These are phyloP conservation scores for Paguma larvata DNA, from an alignment of 2,797 vertebrate species.

Conservation along the genomic window DNA sequence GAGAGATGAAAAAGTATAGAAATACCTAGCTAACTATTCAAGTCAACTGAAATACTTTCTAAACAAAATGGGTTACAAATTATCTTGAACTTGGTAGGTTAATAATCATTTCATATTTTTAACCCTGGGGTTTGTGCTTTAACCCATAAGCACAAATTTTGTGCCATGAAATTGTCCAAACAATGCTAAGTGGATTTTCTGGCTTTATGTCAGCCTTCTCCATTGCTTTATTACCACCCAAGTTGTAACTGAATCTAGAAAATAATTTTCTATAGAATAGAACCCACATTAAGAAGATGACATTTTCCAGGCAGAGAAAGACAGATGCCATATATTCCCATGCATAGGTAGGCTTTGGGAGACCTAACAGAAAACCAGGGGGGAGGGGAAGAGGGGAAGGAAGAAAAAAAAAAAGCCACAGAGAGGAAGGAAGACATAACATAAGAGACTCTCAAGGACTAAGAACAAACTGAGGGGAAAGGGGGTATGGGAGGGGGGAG, in stretches of 20 bases:
- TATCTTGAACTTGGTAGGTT: neutral
- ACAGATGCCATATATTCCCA: no score
- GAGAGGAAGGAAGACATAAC: no score
- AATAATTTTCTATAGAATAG: neutral
- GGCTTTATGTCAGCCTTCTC: neutral
- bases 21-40: neutral
- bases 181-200: neutral
- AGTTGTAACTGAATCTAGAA: neutral
- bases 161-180: neutral
- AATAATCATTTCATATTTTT: neutral
- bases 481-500: no score
- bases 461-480: no score
- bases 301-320: neutral
- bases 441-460: no score
- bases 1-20: neutral
- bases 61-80: neutral
- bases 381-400: no score
- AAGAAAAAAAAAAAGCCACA: no score
- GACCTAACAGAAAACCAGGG: no score
- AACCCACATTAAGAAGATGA: neutral
- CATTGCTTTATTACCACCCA: neutral
- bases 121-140: no score
- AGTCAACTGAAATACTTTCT: neutral
- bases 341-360: no score
- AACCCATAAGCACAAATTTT: conserved; percentile 1